phyloP scores from a whole-genome alignment of 2,113 vertebrate genomes.

The Zootoca vivipara region DNA sequence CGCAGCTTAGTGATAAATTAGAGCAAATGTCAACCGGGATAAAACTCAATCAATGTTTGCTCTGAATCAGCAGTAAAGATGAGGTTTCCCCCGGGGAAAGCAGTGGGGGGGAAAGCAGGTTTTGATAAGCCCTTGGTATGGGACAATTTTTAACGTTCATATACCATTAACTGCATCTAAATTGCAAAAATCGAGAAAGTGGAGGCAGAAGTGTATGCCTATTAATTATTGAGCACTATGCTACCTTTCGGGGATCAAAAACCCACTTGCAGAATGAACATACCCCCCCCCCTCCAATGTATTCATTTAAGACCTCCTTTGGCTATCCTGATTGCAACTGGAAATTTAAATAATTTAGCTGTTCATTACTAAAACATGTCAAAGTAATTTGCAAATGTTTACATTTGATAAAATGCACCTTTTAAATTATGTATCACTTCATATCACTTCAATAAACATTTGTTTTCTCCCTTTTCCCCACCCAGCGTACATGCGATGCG shows the following conservation, averaged over 20 bases:
- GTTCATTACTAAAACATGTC: constrained; percentile 60
- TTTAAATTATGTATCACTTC: constrained; percentile 57
- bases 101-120: too few species aligned
- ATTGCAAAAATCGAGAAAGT: background rate
- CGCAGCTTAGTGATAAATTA: too few species aligned
- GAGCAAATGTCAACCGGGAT: too few species aligned
- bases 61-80: too few species aligned
- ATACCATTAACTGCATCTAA: background rate
- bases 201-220: background rate
- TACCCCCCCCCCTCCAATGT: background rate
- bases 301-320: constrained; percentile 56
- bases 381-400: constrained; percentile 61
- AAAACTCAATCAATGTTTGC: too few species aligned
- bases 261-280: background rate
- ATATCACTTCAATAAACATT: constrained; percentile 43
- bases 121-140: too few species aligned
- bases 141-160: background rate
- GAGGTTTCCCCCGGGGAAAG: too few species aligned
- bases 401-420: constrained; percentile 43
- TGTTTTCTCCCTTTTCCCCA: constrained; percentile 25
- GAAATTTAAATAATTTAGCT: constrained; percentile 64
- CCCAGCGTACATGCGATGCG: background rate
- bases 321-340: constrained; percentile 19
- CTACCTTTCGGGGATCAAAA: background rate
- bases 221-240: background rate